A percentile compares a stretch with the other conserved stretches of the same genome.
Evolutionary conservation across 2,113 vertebrate genomes (phyloP).

Genomic region (Phasianus colchicus): DNA sequence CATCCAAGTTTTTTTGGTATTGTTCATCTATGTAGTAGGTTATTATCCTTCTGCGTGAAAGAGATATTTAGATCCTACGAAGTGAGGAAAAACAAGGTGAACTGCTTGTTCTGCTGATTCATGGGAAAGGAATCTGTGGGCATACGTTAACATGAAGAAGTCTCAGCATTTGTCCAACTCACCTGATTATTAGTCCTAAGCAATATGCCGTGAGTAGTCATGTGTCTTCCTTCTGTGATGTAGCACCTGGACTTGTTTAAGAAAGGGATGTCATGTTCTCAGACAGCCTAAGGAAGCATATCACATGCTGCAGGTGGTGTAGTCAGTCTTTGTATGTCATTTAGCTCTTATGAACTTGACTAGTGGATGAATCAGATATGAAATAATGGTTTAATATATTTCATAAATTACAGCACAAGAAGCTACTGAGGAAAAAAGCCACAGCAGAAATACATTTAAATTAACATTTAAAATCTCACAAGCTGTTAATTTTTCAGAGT

Average conservation of each 20-base stretch:
- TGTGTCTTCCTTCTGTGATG: neutral
- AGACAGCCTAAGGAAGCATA: neutral
- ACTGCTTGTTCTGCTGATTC: neutral
- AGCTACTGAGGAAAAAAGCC: neutral
- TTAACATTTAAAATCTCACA: neutral
- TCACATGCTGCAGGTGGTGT: neutral
- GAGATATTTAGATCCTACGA: neutral
- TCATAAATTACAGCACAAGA: neutral
- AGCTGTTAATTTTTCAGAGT: neutral
- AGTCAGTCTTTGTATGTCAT: neutral
- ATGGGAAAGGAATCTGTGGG: neutral
- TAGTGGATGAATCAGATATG: neutral
- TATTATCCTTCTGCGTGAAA: neutral
- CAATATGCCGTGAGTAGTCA: neutral
- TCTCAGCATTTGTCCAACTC: neutral
- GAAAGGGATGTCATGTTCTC: neutral
- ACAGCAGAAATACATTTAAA: neutral
- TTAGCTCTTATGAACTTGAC: neutral
- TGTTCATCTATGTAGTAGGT: neutral
- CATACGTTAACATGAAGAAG: neutral
- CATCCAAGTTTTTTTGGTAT: too few relatives aligned
- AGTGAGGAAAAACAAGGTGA: neutral
- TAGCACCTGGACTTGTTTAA: constrained; percentile 2
- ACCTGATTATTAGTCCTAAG: neutral
- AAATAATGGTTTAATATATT: neutral